Percentiles rank a stretch among this genome's conserved stretches.
These are phyloP conservation scores for Hydropotes inermis DNA, from an alignment of 2,113 vertebrate species.

Conservation along the genomic window DNA sequence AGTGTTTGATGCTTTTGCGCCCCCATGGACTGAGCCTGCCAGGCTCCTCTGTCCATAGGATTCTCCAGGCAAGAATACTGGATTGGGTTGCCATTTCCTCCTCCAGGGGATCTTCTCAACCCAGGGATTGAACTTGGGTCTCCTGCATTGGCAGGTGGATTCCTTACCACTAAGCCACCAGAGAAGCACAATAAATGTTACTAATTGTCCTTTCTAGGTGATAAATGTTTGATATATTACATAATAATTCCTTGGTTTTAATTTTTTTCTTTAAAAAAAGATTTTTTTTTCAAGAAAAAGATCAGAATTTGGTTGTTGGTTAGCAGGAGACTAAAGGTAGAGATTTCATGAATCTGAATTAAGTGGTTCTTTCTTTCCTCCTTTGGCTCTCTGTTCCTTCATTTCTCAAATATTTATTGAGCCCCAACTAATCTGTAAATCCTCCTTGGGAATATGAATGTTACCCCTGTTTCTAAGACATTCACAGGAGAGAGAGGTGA, in stretches of 20 bases:
- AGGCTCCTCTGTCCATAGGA: neutral
- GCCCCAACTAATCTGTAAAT: neutral
- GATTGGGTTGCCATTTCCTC: neutral
- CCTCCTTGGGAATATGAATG: neutral
- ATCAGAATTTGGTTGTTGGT: neutral
- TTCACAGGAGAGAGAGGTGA: neutral
- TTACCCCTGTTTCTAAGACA: neutral
- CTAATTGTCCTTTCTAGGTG: neutral
- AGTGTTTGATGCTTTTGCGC: neutral
- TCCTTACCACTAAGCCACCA: neutral
- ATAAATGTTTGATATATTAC: neutral
- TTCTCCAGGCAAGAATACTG: neutral
- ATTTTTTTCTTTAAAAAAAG: neutral
- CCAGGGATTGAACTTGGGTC: neutral
- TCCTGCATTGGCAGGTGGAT: neutral
- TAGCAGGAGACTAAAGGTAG: neutral
- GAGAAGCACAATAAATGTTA: neutral
- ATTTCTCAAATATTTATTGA: neutral
- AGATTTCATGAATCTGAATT: neutral
- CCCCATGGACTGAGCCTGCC: neutral
- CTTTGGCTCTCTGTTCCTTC: neutral
- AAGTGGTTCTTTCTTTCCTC: neutral
- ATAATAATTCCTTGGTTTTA: neutral
- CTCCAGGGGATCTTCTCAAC: neutral
- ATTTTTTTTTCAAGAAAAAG: neutral